phyloP scores from a whole-genome alignment of 2,797 vertebrate species.

The Gobionotothen gibberifrons region DNA sequence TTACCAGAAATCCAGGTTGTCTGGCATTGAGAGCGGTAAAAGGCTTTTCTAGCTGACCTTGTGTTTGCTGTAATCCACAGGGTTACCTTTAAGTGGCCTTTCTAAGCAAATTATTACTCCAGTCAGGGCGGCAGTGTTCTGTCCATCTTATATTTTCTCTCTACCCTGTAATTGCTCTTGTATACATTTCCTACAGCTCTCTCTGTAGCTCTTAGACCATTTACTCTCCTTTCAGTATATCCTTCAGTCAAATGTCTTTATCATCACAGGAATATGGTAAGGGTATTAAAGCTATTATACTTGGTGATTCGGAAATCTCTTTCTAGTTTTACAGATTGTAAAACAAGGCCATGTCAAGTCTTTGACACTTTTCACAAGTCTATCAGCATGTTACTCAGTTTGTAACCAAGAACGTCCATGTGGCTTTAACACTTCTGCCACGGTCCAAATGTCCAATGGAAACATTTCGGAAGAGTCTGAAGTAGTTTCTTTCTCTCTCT shows the following conservation, averaged over 20 bases:
- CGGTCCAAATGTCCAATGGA: conserved; percentile 48
- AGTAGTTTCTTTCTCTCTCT: conserved; percentile 1
- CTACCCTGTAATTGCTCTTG: conserved; percentile 35
- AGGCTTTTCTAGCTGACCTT: conserved; percentile 35
- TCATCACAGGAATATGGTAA: conserved; percentile 9
- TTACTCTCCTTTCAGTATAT: conserved; percentile 17
- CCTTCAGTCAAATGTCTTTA: not conserved
- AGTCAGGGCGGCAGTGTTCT: conserved; percentile 36
- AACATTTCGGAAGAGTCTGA: conserved; percentile 29
- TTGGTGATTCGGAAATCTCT: not conserved
- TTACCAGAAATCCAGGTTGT: conserved; percentile 40
- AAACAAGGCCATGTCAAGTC: conserved; percentile 2
- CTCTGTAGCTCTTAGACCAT: conserved; percentile 21
- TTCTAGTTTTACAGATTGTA: conserved; percentile 21
- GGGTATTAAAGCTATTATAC: not conserved
- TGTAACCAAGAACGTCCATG: conserved; percentile 29
- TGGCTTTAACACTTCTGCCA: conserved; percentile 28
- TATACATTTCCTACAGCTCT: conserved; percentile 42
- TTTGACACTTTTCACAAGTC: conserved; percentile 28
- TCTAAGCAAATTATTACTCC: conserved; percentile 52
- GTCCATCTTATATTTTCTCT: conserved; percentile 48
- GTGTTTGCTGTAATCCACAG: conserved; percentile 42
- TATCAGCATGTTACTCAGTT: conserved; percentile 26
- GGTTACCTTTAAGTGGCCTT: conserved; percentile 46
- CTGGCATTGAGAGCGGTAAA: conserved; percentile 22